phyloP scores from a whole-genome alignment of 2,113 vertebrate genomes.

The Etheostoma cragini region DNA sequence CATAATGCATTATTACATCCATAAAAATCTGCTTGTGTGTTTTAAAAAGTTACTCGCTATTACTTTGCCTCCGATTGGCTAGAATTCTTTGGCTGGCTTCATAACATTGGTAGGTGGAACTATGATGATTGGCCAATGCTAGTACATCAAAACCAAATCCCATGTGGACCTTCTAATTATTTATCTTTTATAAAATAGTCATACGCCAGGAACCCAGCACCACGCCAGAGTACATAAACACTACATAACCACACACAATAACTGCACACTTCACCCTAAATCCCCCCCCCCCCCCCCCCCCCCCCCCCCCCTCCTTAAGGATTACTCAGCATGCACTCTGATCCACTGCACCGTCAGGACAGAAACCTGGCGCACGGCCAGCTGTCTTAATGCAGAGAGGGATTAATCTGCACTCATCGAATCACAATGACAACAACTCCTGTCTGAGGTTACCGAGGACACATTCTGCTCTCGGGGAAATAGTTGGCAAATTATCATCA shows the following conservation, averaged over 20 bases:
- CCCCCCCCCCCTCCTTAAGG: not conserved
- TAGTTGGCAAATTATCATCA: conserved; percentile 12
- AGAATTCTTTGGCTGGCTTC: no score
- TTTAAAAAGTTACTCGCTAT: not conserved
- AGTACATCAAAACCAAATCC: no score
- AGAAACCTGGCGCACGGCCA: conserved; percentile 48
- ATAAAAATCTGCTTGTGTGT: not conserved
- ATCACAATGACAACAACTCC: conserved; percentile 31
- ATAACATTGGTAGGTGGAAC: no score
- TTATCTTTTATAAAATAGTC: no score
- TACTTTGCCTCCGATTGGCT: no score
- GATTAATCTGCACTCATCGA: conserved; percentile 53
- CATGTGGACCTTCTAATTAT: no score
- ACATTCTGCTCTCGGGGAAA: not conserved
- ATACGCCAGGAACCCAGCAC: no score
- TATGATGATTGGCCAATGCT: no score
- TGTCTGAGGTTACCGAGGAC: conserved; percentile 43
- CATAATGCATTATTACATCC: no score
- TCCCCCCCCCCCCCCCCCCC: not conserved
- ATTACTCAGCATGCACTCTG: conserved; percentile 49
- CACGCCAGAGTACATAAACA: no score
- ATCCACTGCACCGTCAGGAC: conserved; percentile 20
- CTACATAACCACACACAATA: not conserved
- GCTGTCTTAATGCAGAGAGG: conserved; percentile 42
- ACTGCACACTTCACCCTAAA: conserved; percentile 3